phyloP scores from a whole-genome alignment of 2,888 invertebrate species.

The Drosophila nr. medialis region DNA sequence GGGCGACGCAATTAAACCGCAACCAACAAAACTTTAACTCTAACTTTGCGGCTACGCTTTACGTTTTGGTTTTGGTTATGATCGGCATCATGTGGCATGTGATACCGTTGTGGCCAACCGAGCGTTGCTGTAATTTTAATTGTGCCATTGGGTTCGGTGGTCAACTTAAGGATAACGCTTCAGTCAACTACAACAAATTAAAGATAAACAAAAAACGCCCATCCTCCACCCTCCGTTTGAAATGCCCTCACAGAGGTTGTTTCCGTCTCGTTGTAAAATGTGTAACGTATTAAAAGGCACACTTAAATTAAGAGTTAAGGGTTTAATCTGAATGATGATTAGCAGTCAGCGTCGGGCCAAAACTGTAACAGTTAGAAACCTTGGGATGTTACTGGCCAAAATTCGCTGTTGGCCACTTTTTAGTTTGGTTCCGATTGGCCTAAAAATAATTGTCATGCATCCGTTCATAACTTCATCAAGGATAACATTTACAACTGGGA shows the following conservation, averaged over 20 bases:
- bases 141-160: conserved; percentile 36
- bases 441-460: not conserved
- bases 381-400: not conserved
- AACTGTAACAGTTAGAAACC: not conserved
- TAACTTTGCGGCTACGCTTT: conserved; percentile 8
- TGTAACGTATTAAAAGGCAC: not conserved
- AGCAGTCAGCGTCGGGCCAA: not conserved
- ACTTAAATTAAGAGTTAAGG: not conserved
- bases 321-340: not conserved
- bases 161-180: conserved; percentile 40
- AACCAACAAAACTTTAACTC: conserved; percentile 22
- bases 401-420: not conserved
- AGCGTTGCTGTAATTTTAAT: conserved; percentile 40
- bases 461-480: not conserved
- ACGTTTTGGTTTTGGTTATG: conserved; percentile 4
- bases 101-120: conserved; percentile 47
- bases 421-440: not conserved
- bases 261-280: not conserved
- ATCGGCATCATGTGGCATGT: conserved; percentile 15
- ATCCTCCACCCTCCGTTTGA: not conserved
- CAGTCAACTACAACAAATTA: conserved; percentile 30
- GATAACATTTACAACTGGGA: not conserved
- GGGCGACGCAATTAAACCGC: conserved; percentile 45
- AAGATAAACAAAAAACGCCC: conserved; percentile 6
- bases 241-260: not conserved